Evolutionary conservation across 2,888 invertebrate species (phyloP), one percentile per base, ranked within the genome.

Genomic region (Noctua comes): DNA sequence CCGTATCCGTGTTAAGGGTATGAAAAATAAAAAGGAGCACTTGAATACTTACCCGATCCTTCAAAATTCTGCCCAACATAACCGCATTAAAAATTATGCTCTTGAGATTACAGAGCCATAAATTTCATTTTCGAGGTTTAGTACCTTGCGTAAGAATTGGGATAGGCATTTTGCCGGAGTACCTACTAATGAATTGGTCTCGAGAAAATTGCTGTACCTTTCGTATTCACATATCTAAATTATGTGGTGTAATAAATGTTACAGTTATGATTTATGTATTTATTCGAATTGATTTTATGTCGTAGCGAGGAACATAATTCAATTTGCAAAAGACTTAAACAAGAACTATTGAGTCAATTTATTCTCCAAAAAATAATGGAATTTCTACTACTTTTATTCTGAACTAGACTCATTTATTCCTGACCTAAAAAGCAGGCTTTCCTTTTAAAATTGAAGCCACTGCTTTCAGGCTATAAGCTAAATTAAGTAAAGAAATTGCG

Each of bases 61-160:
- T 75, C 40, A 76, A 71, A 75, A 75, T 88, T 66, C 43, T 51
- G 40, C 48, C 68, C 36, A 36, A 69, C 46, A 54, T 43, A 76
- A 31, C 77, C 72, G n/a, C 51, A 64, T 79, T 54, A 71, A 68
- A 77, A 77, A 89, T 80, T 77, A 83, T 59, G 46, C 77, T 81
- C 73, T 73, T 74, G 88, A 82, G 79, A 74, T 71, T 64, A 74
- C 59, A 57, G 64, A 70, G 79, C 73, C 24, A 82, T 82, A 84
- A 76, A 89, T 84, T 88, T 79, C 21, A 74, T 74, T 78, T 78
- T 71, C 24, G 4, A 69, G 72, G 68, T 76, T 80, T 73, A 79
- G 68, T 79, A 71, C 65, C 79, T 57, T 81, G 68, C 69, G 16
- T 68, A 31, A 31, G 73, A 76, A 77, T 78, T 80, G 66, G 75